These are phyloP conservation scores for Galaxea fascicularis DNA, from an alignment of 92 coral and sea anemone species.

Conservation along the genomic window DNA sequence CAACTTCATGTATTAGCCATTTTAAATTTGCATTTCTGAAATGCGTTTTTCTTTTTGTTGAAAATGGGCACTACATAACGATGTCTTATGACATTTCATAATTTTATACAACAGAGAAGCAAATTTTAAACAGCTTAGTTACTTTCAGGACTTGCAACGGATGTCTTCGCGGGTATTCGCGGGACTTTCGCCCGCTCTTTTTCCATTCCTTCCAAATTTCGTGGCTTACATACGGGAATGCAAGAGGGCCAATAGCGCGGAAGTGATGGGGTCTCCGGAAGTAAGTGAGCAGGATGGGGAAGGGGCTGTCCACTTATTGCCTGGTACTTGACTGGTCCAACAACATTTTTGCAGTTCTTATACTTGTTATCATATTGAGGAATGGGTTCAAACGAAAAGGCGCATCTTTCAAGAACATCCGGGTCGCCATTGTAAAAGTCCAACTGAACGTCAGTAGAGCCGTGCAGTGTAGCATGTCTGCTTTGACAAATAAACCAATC, in stretches of 20 bases:
- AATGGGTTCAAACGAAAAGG: constrained; percentile 61
- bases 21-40: too few relatives aligned
- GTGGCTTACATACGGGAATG: constrained; percentile 20
- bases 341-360: constrained; percentile 48
- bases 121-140: background rate
- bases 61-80: too few relatives aligned
- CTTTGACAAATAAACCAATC: constrained; percentile 43
- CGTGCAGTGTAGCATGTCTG: background rate
- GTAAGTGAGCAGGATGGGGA: constrained; percentile 28
- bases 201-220: background rate
- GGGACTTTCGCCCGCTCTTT: background rate
- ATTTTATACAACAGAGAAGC: too few relatives aligned
- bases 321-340: constrained; percentile 24
- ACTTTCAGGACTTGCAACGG: background rate
- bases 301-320: constrained; percentile 56
- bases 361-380: constrained; percentile 25
- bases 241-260: constrained; percentile 13
- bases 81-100: too few relatives aligned
- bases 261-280: background rate
- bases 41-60: too few relatives aligned
- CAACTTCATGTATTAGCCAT: too few relatives aligned
- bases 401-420: constrained; percentile 57
- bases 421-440: constrained; percentile 55
- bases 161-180: background rate
- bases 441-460: constrained; percentile 16